A percentile compares a stretch with the other conserved stretches of the same genome.
Evolutionary conservation across 2,113 vertebrate species (phyloP).

Genomic region (Brachypteracias leptosomus): DNA sequence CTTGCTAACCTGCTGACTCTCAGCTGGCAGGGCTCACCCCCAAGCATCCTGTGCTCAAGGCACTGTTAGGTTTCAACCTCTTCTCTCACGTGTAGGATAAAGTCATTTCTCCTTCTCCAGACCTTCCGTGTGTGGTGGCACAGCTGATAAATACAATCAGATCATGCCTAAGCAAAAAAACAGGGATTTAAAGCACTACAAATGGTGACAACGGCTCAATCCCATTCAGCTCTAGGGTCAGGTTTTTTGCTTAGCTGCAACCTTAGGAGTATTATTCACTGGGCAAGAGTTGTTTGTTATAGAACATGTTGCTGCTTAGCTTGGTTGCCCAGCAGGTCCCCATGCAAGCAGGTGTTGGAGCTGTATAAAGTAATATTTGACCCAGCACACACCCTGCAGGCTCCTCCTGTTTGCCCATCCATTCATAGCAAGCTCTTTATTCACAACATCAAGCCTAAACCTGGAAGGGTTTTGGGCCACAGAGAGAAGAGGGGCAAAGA

Average conservation of each 20-base stretch:
- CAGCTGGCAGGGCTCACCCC: not conserved
- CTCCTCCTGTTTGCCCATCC: not conserved
- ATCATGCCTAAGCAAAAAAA: fast-evolving
- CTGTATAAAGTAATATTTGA: not conserved
- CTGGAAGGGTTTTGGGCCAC: not conserved
- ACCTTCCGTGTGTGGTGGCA: not conserved
- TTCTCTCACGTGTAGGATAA: not conserved
- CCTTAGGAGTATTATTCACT: not conserved
- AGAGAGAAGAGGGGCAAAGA: not conserved
- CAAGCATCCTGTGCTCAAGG: not conserved
- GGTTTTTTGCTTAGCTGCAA: not conserved
- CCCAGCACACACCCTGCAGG: not conserved
- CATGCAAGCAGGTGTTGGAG: not conserved
- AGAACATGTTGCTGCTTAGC: not conserved
- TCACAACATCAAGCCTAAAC: not conserved
- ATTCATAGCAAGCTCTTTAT: not conserved
- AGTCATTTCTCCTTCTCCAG: not conserved
- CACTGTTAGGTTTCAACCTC: not conserved
- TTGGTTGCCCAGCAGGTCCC: not conserved
- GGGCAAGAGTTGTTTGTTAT: not conserved
- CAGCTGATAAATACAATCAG: not conserved
- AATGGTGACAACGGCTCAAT: not conserved
- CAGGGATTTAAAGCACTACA: fast-evolving
- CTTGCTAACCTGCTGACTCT: not conserved
- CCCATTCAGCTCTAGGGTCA: not conserved